A percentile compares a stretch with the other conserved stretches of the same genome.
These are phyloP conservation scores for Ochropleura plecta DNA, from an alignment of 2,888 invertebrate genomes.

Conservation along the genomic window DNA sequence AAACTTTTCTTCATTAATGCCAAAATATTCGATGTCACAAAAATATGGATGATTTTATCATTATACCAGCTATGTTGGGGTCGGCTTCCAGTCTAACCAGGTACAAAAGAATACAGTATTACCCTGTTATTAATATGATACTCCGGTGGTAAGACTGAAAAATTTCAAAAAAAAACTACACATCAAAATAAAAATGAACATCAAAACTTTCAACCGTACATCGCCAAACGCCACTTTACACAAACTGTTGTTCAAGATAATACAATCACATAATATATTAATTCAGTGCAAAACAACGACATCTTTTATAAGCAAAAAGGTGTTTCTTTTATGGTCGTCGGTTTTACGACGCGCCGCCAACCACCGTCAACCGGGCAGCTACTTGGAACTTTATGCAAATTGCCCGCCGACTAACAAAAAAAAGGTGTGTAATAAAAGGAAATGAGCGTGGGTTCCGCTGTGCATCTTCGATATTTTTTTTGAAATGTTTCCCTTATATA, in stretches of 20 bases:
- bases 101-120: no score
- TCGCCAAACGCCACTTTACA: constrained; percentile 62
- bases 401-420: constrained; percentile 75
- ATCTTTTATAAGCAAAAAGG: constrained; percentile 80
- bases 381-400: constrained; percentile 87
- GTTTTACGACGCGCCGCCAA: constrained; percentile 81
- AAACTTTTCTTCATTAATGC: background rate
- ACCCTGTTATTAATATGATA: no score
- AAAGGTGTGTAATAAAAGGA: constrained; percentile 72
- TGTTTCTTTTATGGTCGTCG: constrained; percentile 84
- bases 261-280: constrained; percentile 74
- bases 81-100: no score
- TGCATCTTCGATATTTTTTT: constrained; percentile 14
- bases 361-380: constrained; percentile 77
- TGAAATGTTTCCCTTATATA: background rate
- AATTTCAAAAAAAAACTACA: background rate
- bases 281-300: constrained; percentile 70
- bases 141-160: no score
- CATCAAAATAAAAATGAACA: constrained; percentile 20
- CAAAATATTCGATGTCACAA: background rate
- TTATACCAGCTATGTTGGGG: no score
- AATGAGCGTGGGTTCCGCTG: constrained; percentile 62
- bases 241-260: constrained; percentile 62
- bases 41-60: background rate
- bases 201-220: constrained; percentile 46